phyloP scores from a whole-genome alignment of 2,113 vertebrate genomes.

The Spizaetus ornatus region DNA sequence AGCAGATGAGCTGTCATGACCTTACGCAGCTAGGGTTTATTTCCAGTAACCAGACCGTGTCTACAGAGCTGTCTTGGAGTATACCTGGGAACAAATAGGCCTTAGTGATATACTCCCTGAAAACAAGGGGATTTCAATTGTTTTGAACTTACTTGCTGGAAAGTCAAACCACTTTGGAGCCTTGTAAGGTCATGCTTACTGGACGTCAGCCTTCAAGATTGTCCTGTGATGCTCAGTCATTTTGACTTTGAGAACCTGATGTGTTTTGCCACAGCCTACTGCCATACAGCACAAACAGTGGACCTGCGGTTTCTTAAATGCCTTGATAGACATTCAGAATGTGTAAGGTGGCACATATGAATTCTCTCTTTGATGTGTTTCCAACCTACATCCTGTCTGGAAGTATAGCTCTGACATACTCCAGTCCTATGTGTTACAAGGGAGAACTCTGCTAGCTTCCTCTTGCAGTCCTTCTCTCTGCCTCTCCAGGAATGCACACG shows the following conservation, averaged over 20 bases:
- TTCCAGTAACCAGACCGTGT: not conserved
- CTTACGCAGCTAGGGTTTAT: not conserved
- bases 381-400: not conserved
- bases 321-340: not conserved
- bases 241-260: not conserved
- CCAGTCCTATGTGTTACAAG: not conserved
- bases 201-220: not conserved
- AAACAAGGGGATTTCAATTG: not conserved
- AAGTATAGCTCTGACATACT: not conserved
- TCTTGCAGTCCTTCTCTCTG: not conserved
- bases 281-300: not conserved
- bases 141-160: not conserved
- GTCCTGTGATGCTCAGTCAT: not conserved
- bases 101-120: not conserved
- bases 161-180: not conserved
- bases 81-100: not conserved
- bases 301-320: not conserved
- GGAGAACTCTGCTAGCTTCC: not conserved
- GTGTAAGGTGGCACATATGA: not conserved
- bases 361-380: constrained; percentile 14
- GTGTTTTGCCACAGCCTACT: not conserved
- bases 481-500: not conserved
- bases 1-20: not conserved
- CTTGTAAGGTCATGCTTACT: not conserved
- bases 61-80: not conserved